These are phyloP conservation scores for Ornithorhynchus anatinus DNA, from an alignment of 2,113 vertebrate species.

Conservation along the genomic window DNA sequence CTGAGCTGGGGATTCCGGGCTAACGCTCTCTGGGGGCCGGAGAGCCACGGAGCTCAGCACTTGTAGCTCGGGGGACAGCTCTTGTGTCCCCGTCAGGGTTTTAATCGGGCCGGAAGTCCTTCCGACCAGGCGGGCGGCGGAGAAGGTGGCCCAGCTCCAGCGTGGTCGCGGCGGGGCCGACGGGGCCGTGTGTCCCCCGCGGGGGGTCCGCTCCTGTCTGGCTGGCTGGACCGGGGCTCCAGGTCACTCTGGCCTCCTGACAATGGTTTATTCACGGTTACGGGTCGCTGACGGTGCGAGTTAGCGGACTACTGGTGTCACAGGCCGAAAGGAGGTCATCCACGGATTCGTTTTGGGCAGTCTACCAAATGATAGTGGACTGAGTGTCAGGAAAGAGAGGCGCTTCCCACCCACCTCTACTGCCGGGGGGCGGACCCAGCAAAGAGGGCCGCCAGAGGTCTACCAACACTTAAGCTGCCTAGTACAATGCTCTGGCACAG, in stretches of 20 bases:
- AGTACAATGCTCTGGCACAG: too few species aligned
- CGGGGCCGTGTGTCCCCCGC: slow-evolving; percentile 6
- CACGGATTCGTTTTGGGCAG: slow-evolving; percentile 96
- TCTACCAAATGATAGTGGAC: slow-evolving; percentile 63
- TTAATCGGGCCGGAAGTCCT: slow-evolving; percentile 55
- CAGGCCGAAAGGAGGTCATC: slow-evolving; percentile 91
- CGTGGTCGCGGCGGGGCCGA: slow-evolving; percentile 19
- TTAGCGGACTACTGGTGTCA: slow-evolving; percentile 87
- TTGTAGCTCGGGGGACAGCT: slow-evolving; percentile 25
- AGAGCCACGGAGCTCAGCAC: slow-evolving; percentile 5
- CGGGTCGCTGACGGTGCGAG: slow-evolving; percentile 97
- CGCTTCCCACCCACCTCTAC: too few species aligned
- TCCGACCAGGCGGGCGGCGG: slow-evolving; percentile 22
- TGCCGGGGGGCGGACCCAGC: too few species aligned
- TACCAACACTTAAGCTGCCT: too few species aligned
- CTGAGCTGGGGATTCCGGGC: slow-evolving; percentile 40
- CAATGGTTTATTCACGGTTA: slow-evolving; percentile 98
- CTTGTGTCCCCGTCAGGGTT: slow-evolving; percentile 69
- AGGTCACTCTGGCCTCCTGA: slow-evolving; percentile 80
- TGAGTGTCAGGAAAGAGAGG: neutral
- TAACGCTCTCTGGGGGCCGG: slow-evolving; percentile 18
- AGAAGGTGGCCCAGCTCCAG: slow-evolving; percentile 26
- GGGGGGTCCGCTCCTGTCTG: slow-evolving; percentile 55
- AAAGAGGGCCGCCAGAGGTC: too few species aligned
- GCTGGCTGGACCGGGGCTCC: slow-evolving; percentile 67